Evolutionary conservation across 92 coral and sea anemone species (phyloP).

Genomic region (Phymanthus crucifer): DNA sequence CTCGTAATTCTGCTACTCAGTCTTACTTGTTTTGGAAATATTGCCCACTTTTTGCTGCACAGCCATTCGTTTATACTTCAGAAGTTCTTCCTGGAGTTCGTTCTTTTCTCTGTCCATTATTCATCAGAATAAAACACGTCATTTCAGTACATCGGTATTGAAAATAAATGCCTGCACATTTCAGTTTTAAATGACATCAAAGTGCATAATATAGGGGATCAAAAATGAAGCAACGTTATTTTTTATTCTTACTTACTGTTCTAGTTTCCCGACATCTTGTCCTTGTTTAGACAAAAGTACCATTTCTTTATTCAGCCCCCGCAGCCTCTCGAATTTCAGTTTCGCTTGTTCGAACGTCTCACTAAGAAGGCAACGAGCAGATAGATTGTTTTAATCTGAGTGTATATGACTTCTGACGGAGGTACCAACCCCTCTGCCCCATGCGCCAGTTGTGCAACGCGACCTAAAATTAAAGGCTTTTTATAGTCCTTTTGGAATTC

Average conservation of each 20-base stretch:
- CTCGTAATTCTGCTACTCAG: neutral
- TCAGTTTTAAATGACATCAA: no score
- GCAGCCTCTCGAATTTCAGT: slow-evolving; percentile 53
- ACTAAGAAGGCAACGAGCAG: slow-evolving; percentile 27
- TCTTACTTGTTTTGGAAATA: slow-evolving; percentile 37
- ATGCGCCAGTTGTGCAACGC: neutral
- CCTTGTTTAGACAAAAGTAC: slow-evolving; percentile 58
- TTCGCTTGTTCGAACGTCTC: slow-evolving; percentile 69
- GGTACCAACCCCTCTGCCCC: neutral
- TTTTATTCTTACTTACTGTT: slow-evolving; percentile 40
- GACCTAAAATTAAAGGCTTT: neutral
- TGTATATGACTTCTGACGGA: no score
- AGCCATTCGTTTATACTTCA: slow-evolving; percentile 78
- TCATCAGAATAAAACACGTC: neutral
- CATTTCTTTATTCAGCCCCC: slow-evolving; percentile 54
- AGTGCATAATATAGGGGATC: no score
- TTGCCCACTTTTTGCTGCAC: slow-evolving; percentile 70
- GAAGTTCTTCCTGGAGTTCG: slow-evolving; percentile 63
- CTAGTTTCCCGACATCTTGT: slow-evolving; percentile 43
- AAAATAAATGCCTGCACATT: no score
- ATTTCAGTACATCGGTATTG: no score
- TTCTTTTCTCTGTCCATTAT: slow-evolving; percentile 61
- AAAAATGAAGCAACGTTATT: neutral
- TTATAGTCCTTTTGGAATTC: no score
- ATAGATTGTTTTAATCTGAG: no score